Conservation (phyloP, 1,140 invertebrate genomes). For the Anoplolepis gracilipes region DNA sequence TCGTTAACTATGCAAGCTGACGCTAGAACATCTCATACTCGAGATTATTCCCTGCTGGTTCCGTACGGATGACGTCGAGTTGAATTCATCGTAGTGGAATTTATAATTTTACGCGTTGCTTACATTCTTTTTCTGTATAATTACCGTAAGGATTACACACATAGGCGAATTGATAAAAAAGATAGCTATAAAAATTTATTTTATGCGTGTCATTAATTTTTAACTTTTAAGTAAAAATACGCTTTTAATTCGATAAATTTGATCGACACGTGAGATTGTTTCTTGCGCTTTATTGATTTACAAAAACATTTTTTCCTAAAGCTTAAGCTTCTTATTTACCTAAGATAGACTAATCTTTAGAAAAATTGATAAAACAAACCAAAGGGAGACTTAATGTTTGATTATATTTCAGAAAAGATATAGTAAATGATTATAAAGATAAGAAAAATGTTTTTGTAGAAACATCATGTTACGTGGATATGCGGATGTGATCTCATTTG, state of each 20-base stretch:
- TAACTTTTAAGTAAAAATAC: not conserved
- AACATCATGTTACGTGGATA: not conserved
- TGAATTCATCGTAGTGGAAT: conserved; percentile 13
- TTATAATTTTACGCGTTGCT: conserved; percentile 7
- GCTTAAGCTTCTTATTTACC: not conserved
- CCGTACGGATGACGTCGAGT: not conserved
- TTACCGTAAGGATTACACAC: not conserved
- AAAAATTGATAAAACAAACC: not conserved
- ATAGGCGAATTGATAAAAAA: not conserved
- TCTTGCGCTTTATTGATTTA: not conserved
- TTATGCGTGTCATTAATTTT: not conserved
- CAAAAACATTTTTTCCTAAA: not conserved
- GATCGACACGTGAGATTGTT: not conserved
- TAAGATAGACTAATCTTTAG: not conserved
- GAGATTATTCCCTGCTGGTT: conserved; percentile 8
- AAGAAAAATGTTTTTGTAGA: not conserved
- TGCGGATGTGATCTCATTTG: not conserved
- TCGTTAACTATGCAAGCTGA: conserved; percentile 29
- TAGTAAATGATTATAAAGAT: not conserved
- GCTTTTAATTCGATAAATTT: not conserved
- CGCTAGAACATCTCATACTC: conserved; percentile 28
- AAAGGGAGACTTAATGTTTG: not conserved
- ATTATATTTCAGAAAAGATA: not conserved
- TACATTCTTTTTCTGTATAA: not conserved
- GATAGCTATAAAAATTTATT: not conserved